Evolutionary conservation across 2,888 invertebrate genomes (phyloP).

Genomic region (Diaperis boleti): DNA sequence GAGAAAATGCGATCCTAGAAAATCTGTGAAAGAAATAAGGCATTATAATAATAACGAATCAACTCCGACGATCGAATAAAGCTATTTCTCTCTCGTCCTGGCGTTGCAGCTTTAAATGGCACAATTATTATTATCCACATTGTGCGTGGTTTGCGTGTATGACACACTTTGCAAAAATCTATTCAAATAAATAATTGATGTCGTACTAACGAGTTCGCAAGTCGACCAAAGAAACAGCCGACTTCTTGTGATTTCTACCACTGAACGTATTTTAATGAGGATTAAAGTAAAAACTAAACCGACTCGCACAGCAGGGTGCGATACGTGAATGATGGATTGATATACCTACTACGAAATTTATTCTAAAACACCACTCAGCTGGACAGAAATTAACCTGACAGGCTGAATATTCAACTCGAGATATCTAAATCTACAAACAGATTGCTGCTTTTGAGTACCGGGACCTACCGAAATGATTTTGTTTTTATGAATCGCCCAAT

Average conservation of each 20-base stretch:
- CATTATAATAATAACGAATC: no score
- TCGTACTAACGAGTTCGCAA: slow-evolving; percentile 32
- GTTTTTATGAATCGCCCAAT: no score
- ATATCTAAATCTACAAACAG: slow-evolving; percentile 36
- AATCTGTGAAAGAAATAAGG: no score
- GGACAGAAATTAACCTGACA: slow-evolving; percentile 41
- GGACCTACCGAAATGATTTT: background rate
- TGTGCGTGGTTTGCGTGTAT: slow-evolving; percentile 42
- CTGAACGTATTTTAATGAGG: slow-evolving; percentile 40
- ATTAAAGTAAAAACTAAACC: slow-evolving; percentile 44
- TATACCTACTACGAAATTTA: slow-evolving; percentile 39
- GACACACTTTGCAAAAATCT: slow-evolving; percentile 39
- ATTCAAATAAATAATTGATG: slow-evolving; percentile 40
- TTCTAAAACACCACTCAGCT: slow-evolving; percentile 38
- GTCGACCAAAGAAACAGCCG: slow-evolving; percentile 16
- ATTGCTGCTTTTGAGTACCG: background rate
- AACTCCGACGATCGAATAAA: no score
- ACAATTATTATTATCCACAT: slow-evolving; percentile 37
- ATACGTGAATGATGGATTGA: slow-evolving; percentile 45
- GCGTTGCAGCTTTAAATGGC: slow-evolving; percentile 18
- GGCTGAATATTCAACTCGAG: slow-evolving; percentile 28
- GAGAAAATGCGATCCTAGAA: no score
- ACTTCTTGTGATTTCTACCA: slow-evolving; percentile 24
- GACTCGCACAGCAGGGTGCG: slow-evolving; percentile 45
- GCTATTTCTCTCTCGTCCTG: slow-evolving; percentile 19